Base-by-base conservation (phyloP, 2,888 invertebrate genomes). In the Xestia xanthographa region DNA sequence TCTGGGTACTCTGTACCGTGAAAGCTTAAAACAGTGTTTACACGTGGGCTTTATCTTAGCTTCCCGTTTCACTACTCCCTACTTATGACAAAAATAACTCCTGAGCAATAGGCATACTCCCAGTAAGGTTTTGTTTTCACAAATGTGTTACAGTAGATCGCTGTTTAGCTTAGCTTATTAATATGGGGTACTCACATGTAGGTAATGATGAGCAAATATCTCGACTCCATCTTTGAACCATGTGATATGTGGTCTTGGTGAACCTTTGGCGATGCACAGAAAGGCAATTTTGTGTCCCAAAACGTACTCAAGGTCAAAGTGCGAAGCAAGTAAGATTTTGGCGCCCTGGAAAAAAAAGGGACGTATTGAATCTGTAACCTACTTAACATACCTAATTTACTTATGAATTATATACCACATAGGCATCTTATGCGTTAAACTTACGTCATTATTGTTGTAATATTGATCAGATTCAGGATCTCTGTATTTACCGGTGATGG, bases 141-240 rank as follows among this genome's bases (percentile, higher is more conserved):
- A 11, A 41, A 48, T 48, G 20, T 48, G 45, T 29, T 26, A 8
- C 5, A 66, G 2, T 34, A 38, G 29, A 22, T 68, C 65, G 75
- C 72, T 60, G 5, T 43, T 66, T 60, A 66, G 20, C 34, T 69
- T 63, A 63, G 34, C 20, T 58, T 29, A 38, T 38, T 38, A 74
- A 58, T 50, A 41, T 34, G 11, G 5, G 43, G 11, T 86, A 97
- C 97, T 97, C 94, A 98, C 99, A 92, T 99, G 98, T 91, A 99
- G 96, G 93, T 98, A 98, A 75, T 98, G 97, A 96, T 99, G 99
- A 45, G 98, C 98, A 90, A 98, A 99, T 91, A 99, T 98, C 95
- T 99, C 99, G 26, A 98, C 98, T 48, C 99, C 99, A 93, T 99
- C 99, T 93, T 99, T 99, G 93, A 98, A 99, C 99, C 99, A 99